A percentile compares a stretch with the other conserved stretches of the same genome.
Conservation (phyloP, 2,113 vertebrate species). For the Baryphthengus martii region DNA sequence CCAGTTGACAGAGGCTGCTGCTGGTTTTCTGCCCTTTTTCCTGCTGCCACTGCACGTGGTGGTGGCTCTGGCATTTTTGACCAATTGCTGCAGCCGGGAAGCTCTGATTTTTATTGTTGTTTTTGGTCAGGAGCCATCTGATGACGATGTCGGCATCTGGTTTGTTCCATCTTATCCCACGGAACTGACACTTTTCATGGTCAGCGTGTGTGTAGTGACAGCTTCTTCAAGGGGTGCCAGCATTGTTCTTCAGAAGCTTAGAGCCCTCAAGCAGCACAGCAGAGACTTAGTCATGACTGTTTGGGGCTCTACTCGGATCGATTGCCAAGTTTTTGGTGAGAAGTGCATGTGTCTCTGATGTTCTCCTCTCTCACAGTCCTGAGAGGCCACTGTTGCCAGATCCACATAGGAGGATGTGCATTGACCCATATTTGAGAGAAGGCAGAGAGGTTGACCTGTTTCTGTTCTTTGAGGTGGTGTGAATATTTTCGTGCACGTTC, state of each 20-base stretch:
- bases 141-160: neutral
- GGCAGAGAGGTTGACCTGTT: neutral
- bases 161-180: neutral
- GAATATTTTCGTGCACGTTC: neutral
- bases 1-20: neutral
- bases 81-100: neutral
- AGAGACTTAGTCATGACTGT: neutral
- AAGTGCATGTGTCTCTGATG: neutral
- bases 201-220: neutral
- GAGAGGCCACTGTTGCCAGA: neutral
- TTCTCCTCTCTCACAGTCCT: neutral
- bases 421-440: neutral
- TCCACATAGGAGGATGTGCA: rapidly evolving
- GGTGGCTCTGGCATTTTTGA: neutral
- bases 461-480: neutral
- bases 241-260: conserved; percentile 24
- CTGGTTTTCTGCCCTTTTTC: neutral
- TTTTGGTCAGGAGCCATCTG: neutral
- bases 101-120: neutral
- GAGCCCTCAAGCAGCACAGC: neutral
- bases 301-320: neutral
- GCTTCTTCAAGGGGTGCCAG: conserved; percentile 35
- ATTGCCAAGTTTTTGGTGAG: neutral
- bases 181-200: neutral
- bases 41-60: neutral